A percentile compares a stretch with the other conserved stretches of the same genome.
Conservation (phyloP, 2,113 vertebrate species). For the Gnathonemus echidnorhynchus region DNA sequence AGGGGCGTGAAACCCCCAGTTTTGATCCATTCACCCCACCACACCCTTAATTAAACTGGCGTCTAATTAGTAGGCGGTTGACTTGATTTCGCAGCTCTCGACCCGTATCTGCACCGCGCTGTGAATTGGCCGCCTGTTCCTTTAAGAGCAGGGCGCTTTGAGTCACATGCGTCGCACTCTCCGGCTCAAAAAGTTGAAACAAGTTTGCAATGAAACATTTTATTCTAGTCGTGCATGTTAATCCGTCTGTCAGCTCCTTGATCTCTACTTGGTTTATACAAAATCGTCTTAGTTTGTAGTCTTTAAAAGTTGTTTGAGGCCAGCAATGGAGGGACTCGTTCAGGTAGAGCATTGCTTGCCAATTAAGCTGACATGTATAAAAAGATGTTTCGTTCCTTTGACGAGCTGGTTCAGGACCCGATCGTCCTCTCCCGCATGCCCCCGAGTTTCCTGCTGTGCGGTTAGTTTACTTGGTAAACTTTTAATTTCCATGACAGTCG, state of each 20-base stretch:
- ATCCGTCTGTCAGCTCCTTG: not conserved
- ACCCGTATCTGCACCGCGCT: not conserved
- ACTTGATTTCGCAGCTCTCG: not conserved
- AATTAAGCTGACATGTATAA: not conserved
- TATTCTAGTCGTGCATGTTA: not conserved
- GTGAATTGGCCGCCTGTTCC: not conserved
- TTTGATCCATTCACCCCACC: not conserved
- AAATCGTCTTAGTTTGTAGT: not conserved
- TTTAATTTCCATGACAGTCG: not conserved
- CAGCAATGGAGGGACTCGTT: not conserved
- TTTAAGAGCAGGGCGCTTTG: not conserved
- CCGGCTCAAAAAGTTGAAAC: not conserved
- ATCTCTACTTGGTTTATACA: not conserved
- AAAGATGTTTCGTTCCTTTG: not conserved
- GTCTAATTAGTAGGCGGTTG: not conserved
- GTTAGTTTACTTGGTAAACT: not conserved
- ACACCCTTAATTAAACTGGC: not conserved
- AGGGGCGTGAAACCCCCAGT: not conserved
- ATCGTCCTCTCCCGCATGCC: not conserved
- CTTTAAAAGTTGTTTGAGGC: not conserved
- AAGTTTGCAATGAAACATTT: not conserved
- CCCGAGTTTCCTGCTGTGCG: not conserved
- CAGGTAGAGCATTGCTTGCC: not conserved
- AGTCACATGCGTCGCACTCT: not conserved
- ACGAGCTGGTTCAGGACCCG: not conserved